Evolutionary conservation across 2,888 invertebrate genomes (phyloP).

Genomic region (Hypomecis atomaria): DNA sequence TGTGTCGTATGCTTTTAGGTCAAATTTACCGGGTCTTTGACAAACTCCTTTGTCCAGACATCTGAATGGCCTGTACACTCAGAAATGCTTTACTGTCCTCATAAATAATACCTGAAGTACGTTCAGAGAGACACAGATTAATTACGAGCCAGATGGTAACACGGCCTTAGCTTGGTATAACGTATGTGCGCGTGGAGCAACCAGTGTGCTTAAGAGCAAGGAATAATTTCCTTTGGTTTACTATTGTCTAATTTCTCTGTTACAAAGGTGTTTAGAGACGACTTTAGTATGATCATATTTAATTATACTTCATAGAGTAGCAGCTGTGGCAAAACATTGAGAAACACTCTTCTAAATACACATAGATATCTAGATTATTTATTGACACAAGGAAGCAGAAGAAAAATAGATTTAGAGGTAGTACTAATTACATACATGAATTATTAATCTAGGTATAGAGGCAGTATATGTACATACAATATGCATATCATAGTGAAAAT

Average conservation of each 20-base stretch:
- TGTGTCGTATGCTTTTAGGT: slow-evolving; percentile 1
- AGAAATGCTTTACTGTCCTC: slow-evolving; percentile 28
- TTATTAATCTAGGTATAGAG: no score
- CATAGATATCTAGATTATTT: no score
- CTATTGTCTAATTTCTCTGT: slow-evolving; percentile 21
- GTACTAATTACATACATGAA: no score
- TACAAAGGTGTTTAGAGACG: slow-evolving; percentile 13
- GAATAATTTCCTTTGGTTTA: slow-evolving; percentile 32
- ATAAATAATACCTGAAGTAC: slow-evolving; percentile 36
- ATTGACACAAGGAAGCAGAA: no score
- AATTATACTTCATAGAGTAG: no score
- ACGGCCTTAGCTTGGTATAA: slow-evolving; percentile 16
- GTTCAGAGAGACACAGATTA: slow-evolving; percentile 48
- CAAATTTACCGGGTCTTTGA: slow-evolving; percentile 19
- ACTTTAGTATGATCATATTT: slow-evolving; percentile 1
- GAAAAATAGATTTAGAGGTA: no score
- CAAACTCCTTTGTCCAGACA: slow-evolving; percentile 28
- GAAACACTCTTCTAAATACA: no score
- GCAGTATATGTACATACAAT: no score
- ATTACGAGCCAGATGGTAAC: slow-evolving; percentile 51
- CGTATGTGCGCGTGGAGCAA: slow-evolving; percentile 7
- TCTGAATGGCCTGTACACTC: slow-evolving; percentile 30
- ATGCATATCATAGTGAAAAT: no score
- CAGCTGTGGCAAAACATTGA: no score
- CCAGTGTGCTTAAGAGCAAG: slow-evolving; percentile 18